These are phyloP conservation scores for Bombus superbus DNA, from an alignment of 1,140 invertebrate genomes.

Conservation along the genomic window DNA sequence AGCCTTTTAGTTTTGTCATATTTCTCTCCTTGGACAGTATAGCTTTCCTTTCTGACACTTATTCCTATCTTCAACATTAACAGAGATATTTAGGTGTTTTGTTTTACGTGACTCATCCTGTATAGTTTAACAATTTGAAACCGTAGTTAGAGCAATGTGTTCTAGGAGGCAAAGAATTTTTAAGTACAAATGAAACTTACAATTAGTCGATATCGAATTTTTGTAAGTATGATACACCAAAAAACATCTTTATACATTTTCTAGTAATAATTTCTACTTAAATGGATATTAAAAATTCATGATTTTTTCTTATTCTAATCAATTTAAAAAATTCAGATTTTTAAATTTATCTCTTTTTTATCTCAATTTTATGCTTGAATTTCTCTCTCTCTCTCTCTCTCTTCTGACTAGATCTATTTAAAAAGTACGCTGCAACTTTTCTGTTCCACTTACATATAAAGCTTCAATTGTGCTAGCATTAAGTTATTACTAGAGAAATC, in stretches of 20 bases:
- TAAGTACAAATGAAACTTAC: slow-evolving; percentile 60
- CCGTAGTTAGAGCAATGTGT: slow-evolving; percentile 43
- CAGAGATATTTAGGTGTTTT: too few relatives aligned
- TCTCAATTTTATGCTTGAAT: neutral
- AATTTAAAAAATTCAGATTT: neutral
- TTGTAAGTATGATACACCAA: slow-evolving; percentile 15
- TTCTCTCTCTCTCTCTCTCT: neutral
- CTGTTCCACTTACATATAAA: neutral
- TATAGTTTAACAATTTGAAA: slow-evolving; percentile 6
- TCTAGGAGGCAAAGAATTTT: slow-evolving; percentile 55
- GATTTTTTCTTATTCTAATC: neutral
- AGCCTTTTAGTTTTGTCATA: too few relatives aligned
- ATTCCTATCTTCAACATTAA: too few relatives aligned
- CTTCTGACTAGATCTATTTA: neutral
- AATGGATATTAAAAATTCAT: neutral
- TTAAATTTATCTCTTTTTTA: neutral
- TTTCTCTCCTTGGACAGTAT: too few relatives aligned
- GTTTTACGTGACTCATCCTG: too few relatives aligned
- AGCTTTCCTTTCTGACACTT: too few relatives aligned
- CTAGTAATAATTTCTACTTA: neutral
- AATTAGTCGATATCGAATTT: slow-evolving; percentile 33
- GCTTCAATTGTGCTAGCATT: neutral
- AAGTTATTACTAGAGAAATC: neutral
- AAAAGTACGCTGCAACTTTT: neutral
- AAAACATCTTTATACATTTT: slow-evolving; percentile 9